These are phyloP conservation scores for Megastigmus dorsalis DNA, from an alignment of 2,888 invertebrate species.

Conservation along the genomic window DNA sequence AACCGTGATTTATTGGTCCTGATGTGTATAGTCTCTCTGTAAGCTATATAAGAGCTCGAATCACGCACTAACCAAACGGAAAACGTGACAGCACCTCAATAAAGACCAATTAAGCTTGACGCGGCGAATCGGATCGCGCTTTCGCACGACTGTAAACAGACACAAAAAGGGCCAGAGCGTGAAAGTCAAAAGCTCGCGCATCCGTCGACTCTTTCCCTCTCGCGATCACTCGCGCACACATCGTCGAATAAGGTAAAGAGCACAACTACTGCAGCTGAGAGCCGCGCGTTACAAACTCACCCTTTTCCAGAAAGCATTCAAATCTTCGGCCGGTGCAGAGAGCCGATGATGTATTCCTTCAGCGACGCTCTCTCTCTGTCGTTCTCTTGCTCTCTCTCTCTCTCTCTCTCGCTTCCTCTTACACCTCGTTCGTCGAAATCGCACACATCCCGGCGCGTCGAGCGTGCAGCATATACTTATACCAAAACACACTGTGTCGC, in stretches of 20 bases:
- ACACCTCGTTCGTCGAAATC: not conserved
- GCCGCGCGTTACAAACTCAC: conserved; percentile 8
- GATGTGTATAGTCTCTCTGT: too few species aligned
- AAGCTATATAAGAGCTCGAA: not conserved
- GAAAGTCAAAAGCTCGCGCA: too few species aligned
- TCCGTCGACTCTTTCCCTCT: too few species aligned
- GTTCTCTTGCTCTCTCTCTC: not conserved
- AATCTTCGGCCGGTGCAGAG: not conserved
- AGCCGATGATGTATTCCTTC: not conserved
- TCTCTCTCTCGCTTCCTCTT: not conserved
- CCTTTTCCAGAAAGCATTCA: conserved; percentile 14
- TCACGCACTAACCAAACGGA: not conserved
- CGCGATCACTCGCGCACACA: too few species aligned
- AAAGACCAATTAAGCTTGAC: not conserved
- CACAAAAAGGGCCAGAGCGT: too few species aligned
- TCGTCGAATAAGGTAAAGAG: too few species aligned
- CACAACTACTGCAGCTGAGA: not conserved
- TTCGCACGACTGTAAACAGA: too few species aligned
- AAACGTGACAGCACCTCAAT: not conserved
- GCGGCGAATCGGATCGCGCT: not conserved
- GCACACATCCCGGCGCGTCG: not conserved
- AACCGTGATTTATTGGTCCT: too few species aligned
- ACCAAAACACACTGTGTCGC: too few species aligned
- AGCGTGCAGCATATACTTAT: too few species aligned
- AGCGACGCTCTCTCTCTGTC: not conserved